Base-by-base conservation (phyloP, 2,797 vertebrate genomes). In the Eulemur albifrons region DNA sequence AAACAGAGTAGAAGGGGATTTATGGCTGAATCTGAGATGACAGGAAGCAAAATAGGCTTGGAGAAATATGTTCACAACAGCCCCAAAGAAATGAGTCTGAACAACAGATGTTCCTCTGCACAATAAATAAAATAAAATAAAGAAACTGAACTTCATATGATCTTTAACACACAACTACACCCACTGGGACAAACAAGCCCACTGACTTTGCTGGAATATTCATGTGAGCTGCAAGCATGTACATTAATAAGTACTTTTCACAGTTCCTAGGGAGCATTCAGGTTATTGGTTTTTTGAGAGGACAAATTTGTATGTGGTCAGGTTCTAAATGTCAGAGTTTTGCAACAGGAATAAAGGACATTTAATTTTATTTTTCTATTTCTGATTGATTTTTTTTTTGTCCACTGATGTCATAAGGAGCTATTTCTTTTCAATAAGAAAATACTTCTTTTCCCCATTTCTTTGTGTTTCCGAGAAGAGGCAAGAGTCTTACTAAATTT, bases 71-170 rank as follows among this genome's bases (percentile, higher is more conserved):
- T 88, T 85, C 59, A 72, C 82, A 88, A 50, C 25, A 88, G 76
- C 63, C 81, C 82, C 90, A 87, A 88, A 95, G 73, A 94, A 96
- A 77, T 3, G 2, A 93, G 50, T 96, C 45, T 90, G 45, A 95
- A 94, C 57, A 90, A 87, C 94, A 97, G 94, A 93, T 81, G 86
- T 45, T 92, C 69, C 15, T 86, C 88, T 63, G 32, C 48, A 93
- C 79, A 91, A 89, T 86, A 96, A 91, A 82, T 92, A 95, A 92
- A 90, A 65, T 90, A 65, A 88, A 91, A 86, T 59, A 75, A 40
- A 93, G 81, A 73, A 85, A 96, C 52, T 90, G 61, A 97, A 81
- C 73, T 88, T 94, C 40, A n/a, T 50, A 67, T 2, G 4, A 83
- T 92, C 86, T 90, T 88, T 93, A 95, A 65, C 81, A 72, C 11